Base-by-base conservation (phyloP, 2,113 vertebrate species). In the Myrmecophaga tridactyla region DNA sequence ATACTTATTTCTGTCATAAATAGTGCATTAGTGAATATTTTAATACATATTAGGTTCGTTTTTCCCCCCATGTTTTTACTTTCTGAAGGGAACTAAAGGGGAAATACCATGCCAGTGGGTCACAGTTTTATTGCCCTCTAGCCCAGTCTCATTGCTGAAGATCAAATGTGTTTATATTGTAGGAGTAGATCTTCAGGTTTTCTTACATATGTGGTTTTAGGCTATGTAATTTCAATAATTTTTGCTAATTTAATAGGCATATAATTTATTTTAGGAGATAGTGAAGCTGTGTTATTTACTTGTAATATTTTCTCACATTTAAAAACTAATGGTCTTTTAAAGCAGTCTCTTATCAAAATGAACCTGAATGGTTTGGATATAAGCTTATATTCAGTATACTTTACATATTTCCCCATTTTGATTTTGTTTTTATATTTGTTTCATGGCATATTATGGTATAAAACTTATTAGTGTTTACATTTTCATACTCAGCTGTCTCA, bases 11-110 rank as follows among this genome's bases (percentile, higher is more conserved):
- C 51, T 62, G 8, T 92, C 72, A 29, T 53, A 69, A 93, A 88
- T 60, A 73, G 46, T 89, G 62, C 31, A 67, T 72, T 48, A 84
- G 18, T 86, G 73, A 92, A 87, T 94, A 83, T 89, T 96, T 96
- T 82, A 78, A 14, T 72, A 43, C 41, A 89, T 51, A 58, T 83
- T 39, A 39, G 39, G 20, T 29, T 31, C 46, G 39, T n/a, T 67
- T 58, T 58, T 41, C 69, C 13, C 34, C 69, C 13, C 78, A 65
- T 78, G 12, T 77, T 78, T 83, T 73, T 46, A 29, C 17, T 82
- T 86, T 9, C 36, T 88, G 17, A 75, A 43, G 27, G 17, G 51
- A 65, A n/a, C n/a, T 56, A 67, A 77, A 83, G 62, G 46, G 62
- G 17, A 89, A 62, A 25, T 92, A 43, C 13, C 20, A 7, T 67